These are phyloP conservation scores for Laupala kohalensis DNA, from an alignment of 1,140 invertebrate genomes.

Conservation along the genomic window DNA sequence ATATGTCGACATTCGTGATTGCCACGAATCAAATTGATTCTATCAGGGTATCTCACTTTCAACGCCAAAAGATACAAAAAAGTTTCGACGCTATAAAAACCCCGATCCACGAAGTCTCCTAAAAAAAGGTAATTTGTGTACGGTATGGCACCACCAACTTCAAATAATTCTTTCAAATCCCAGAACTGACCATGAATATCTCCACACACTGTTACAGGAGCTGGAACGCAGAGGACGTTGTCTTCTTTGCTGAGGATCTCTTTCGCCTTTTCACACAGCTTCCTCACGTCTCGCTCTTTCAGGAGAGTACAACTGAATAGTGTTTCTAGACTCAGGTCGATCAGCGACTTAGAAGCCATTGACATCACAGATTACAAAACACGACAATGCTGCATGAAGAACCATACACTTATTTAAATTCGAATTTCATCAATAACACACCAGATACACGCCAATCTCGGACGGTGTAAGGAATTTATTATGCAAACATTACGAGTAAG, in stretches of 20 bases:
- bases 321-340: too few species aligned
- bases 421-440: too few species aligned
- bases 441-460: too few species aligned
- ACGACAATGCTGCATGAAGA: too few species aligned
- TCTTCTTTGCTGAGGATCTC: not conserved
- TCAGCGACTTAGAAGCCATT: too few species aligned
- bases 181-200: constrained; percentile 45
- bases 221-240: not conserved
- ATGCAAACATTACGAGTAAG: too few species aligned
- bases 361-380: too few species aligned
- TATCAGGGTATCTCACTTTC: constrained; percentile 41
- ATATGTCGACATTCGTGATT: constrained; percentile 18
- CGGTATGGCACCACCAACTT: constrained; percentile 39
- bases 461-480: too few species aligned
- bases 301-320: too few species aligned
- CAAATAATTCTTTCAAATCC: constrained; percentile 39
- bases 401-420: too few species aligned
- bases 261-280: not conserved
- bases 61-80: constrained; percentile 38
- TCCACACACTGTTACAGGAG: constrained; percentile 21
- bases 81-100: constrained; percentile 28
- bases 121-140: constrained; percentile 37
- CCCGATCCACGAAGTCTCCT: constrained; percentile 36
- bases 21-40: constrained; percentile 5
- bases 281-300: too few species aligned